Percentiles rank a stretch among this genome's conserved stretches.
Evolutionary conservation across 1,140 invertebrate genomes (phyloP).

Genomic region (Pectinophora gossypiella): DNA sequence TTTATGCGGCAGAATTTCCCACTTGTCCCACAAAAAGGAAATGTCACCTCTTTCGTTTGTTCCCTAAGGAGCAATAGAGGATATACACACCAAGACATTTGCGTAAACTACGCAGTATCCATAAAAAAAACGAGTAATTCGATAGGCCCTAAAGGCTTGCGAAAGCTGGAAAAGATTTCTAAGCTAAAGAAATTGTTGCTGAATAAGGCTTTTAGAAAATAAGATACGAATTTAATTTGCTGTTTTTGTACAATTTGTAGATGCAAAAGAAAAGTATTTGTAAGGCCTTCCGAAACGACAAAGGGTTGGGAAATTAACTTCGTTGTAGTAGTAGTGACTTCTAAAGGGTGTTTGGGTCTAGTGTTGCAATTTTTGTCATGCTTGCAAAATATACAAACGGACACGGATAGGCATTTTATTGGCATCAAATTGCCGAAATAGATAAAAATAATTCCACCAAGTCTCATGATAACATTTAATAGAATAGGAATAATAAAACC

Average conservation of each 20-base stretch:
- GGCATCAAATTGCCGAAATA: no score
- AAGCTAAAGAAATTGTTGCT: neutral
- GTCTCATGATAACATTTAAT: no score
- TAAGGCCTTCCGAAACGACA: neutral
- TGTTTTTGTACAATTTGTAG: neutral
- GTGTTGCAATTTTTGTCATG: no score
- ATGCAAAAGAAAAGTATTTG: neutral
- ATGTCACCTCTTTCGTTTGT: conserved; percentile 23
- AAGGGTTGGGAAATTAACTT: neutral
- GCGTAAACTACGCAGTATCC: conserved; percentile 28
- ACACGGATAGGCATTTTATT: no score
- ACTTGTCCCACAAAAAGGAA: conserved; percentile 24
- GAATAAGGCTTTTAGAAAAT: neutral
- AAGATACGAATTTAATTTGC: neutral
- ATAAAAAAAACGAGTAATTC: conserved; percentile 19
- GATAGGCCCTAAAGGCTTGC: neutral
- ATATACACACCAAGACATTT: conserved; percentile 26
- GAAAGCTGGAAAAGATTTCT: neutral
- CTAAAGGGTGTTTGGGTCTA: no score
- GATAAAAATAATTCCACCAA: no score
- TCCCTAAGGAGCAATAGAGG: conserved; percentile 27
- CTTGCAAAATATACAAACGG: no score
- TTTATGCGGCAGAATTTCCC: conserved; percentile 26
- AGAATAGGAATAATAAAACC: no score
- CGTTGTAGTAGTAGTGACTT: no score